These are phyloP conservation scores for Osedax frankpressi DNA, from an alignment of 2,888 invertebrate species.

Conservation along the genomic window DNA sequence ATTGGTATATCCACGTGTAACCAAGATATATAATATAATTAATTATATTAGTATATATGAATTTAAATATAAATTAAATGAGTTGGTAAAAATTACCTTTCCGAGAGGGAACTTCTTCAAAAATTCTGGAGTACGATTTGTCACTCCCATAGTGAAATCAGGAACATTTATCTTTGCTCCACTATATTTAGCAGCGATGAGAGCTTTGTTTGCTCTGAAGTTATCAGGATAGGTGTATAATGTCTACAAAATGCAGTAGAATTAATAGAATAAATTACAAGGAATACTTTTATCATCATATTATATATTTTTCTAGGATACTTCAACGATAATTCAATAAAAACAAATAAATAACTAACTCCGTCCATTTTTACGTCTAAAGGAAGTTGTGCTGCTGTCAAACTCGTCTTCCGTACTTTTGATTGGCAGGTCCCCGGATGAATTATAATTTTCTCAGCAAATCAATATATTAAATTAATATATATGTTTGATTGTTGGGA, in stretches of 20 bases:
- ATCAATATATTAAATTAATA: neutral
- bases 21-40: too few species aligned
- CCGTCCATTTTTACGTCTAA: neutral
- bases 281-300: too few species aligned
- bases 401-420: neutral
- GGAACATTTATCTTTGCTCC: constrained; percentile 53
- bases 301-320: too few species aligned
- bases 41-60: too few species aligned
- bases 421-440: neutral
- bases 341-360: neutral
- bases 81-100: constrained; percentile 58
- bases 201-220: constrained; percentile 91
- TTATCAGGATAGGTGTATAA: constrained; percentile 95
- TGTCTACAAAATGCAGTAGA: constrained; percentile 58
- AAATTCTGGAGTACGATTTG: constrained; percentile 73
- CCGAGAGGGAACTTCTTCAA: constrained; percentile 88
- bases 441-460: neutral
- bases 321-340: too few species aligned
- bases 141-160: constrained; percentile 81
- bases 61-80: too few species aligned
- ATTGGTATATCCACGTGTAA: too few species aligned
- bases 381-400: neutral
- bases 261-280: neutral
- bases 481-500: neutral
- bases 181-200: constrained; percentile 92